Base-by-base conservation (phyloP, 2,888 invertebrate species). In the Incurvaria masculella region DNA sequence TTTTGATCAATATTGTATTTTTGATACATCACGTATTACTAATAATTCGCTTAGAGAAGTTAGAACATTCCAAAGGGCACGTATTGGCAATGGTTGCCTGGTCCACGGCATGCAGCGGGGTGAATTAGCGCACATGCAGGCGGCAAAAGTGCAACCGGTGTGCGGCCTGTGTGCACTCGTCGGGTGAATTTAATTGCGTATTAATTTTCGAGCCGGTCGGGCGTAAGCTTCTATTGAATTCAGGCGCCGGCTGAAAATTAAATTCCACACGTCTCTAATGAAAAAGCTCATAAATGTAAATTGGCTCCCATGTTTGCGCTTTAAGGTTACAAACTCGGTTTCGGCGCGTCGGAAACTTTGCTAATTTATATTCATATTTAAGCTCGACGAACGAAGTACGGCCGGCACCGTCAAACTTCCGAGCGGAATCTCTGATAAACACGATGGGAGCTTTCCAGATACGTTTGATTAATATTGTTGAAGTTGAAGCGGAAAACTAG, bases 301-400 rank as follows among this genome's bases (percentile, higher is more conserved):
- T 33, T 33, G 14, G 33, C 33, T 33, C 11, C 33, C 33, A 14
- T 33, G 33, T 33, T 33, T 33, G 33, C 14, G 33, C 33, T 33
- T 6, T 33, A 33, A 33, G 33, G 33, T 33, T 33, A 33, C 33
- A 33, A 33, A 33, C 33, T 33, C 33, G 33, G 33, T 33, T 33
- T 33, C 33, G 33, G 11, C 33, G 14, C 33, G 3, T 6, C 33
- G 11, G 23, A 68, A 74, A 74, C 63, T 74, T 74, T 71, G 61
- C 57, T 68, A 69, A 74, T 73, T 71, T 72, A 71, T 74, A 74
- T 74, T 73, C 72, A 74, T 74, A 73, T 72, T 72, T 67, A 70
- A 68, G 66, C 64, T 33, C 33, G 33, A 8, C 33, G 33, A 33
- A 33, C 33, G 4, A 4, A n/a, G 33, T 10, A 23, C 23, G 23